phyloP scores from a whole-genome alignment of 37 sponge, comb jelly and placozoan genomes.

The Crambe crambe region DNA sequence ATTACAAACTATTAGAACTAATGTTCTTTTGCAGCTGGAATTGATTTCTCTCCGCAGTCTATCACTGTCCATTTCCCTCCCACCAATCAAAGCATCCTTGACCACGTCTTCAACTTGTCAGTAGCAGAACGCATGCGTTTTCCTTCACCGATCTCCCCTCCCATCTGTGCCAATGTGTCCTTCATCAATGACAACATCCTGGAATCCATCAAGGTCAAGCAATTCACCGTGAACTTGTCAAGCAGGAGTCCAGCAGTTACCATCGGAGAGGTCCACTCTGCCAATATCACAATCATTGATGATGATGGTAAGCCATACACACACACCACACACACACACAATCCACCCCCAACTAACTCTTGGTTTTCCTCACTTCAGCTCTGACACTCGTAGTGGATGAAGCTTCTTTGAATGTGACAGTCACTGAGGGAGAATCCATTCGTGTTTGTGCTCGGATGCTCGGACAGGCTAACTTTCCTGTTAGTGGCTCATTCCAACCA shows the following conservation, averaged over 20 bases:
- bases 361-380: neutral
- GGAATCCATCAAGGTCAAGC: neutral
- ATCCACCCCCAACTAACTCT: neutral
- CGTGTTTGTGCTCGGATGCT: constrained; percentile 10
- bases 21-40: neutral
- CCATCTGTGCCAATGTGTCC: constrained; percentile 11
- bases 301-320: constrained; percentile 17
- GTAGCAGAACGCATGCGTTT: neutral
- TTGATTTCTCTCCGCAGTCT: constrained; percentile 1
- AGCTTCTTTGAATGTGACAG: neutral
- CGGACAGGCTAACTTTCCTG: constrained; percentile 6
- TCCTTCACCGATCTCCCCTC: neutral
- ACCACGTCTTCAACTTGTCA: neutral
- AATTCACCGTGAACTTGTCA: neutral
- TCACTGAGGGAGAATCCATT: constrained; percentile 3
- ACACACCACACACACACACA: neutral
- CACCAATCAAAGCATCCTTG: neutral
- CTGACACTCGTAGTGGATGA: neutral
- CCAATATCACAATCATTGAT: constrained; percentile 3
- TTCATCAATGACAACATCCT: constrained; percentile 32
- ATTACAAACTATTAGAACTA: neutral
- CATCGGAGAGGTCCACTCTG: neutral
- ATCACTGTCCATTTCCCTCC: constrained; percentile 9
- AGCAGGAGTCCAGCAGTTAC: neutral
- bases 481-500: constrained; percentile 1